phyloP scores from a whole-genome alignment of 2,113 vertebrate genomes.

The Podiceps cristatus region DNA sequence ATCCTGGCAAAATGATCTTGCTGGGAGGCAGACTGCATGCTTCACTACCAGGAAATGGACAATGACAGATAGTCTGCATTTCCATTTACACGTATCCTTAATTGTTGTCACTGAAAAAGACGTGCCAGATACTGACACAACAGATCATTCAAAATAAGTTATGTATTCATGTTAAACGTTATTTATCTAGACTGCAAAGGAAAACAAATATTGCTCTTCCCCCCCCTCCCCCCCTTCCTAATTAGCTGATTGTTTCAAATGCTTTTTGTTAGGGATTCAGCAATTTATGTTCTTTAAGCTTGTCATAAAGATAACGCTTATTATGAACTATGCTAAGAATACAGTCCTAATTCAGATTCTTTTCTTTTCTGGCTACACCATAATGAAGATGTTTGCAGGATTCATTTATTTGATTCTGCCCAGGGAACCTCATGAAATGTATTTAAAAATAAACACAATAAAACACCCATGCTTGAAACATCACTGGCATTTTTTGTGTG shows the following conservation, averaged over 20 bases:
- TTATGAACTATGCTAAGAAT: conserved; percentile 65
- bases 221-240: conserved; percentile 49
- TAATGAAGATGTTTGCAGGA: conserved; percentile 62
- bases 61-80: conserved; percentile 70
- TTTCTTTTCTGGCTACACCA: conserved; percentile 52
- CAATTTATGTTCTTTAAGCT: conserved; percentile 74
- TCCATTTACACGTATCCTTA: conserved; percentile 70
- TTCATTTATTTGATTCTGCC: conserved; percentile 68
- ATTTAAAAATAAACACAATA: conserved; percentile 64
- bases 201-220: conserved; percentile 78
- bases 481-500: background rate
- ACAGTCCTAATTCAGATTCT: conserved; percentile 60
- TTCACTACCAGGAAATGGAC: conserved; percentile 65
- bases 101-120: conserved; percentile 70
- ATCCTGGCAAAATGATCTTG: conserved; percentile 46
- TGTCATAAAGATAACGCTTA: conserved; percentile 66
- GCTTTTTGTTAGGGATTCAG: conserved; percentile 73
- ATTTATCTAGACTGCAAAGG: conserved; percentile 69
- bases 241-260: conserved; percentile 75
- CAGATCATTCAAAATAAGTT: conserved; percentile 74
- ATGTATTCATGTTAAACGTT: conserved; percentile 71
- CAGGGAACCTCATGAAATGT: conserved; percentile 56
- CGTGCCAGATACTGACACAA: conserved; percentile 73
- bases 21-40: conserved; percentile 58
- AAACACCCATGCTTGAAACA: conserved; percentile 27